Base-by-base conservation (phyloP, 2,113 vertebrate genomes). In the Eubucco bourcierii region DNA sequence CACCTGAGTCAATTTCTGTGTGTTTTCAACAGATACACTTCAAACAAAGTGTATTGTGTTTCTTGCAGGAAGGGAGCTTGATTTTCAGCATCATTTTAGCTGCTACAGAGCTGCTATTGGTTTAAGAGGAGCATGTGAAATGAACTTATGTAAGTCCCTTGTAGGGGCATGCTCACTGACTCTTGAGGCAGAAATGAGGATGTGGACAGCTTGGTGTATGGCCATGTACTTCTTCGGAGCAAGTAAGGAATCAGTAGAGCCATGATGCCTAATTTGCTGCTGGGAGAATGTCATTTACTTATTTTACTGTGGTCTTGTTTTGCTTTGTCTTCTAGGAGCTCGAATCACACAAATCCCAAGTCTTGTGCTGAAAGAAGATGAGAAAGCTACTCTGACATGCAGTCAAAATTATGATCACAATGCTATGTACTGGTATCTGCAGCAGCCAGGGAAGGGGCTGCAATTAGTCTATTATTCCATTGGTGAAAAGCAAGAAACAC, bases 391-490 rank as follows among this genome's bases (percentile, higher is more conserved):
- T 23, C 89, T 97, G 75, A 53, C 80, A 53, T 97, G 94, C 91
- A 93, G 61, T 33, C 95, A 95, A 86, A 77, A 65, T 73, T 2
- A 84, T 46, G 5, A 10, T 75, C 84, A 95, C 9, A 0, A 4
- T 25, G 3, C 0, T 6, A 97, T 97, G 97, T 95, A 3, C 50
- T 97, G 96, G 95, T 97, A 90, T 29, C 27, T 77, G 50, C 79
- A 96, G 90, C 71, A 78, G 15, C 21, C 39, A 33, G 67, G 56
- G 19, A 82, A 90, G 8, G 60, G 29, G 0, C 10, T 46, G 17
- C 39, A 66, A 37, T 2, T 95, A 67, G 6, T 97, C 64, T 94
- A 93, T 73, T 47, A 1, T 20, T 96, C 86, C 17, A 0, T 1
- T 5, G 15, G 6, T 21, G 0, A 0, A 52, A n/a, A 41, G 3